Evolutionary conservation across 2,888 invertebrate genomes (phyloP), one percentile per base, ranked within the genome.

Genomic region (Synergus umbraculus): DNA sequence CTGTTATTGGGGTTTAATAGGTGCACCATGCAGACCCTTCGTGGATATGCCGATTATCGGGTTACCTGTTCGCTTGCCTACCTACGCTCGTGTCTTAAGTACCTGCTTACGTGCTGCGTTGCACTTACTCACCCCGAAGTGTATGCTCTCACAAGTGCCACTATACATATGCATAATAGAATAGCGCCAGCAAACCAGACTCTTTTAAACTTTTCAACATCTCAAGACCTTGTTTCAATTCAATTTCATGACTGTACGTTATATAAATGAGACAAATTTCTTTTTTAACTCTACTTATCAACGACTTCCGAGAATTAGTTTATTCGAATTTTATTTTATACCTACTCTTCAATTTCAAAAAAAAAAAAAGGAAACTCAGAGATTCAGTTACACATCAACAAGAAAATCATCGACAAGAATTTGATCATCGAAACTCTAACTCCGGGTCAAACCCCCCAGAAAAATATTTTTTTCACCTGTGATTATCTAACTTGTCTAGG

Each of bases 1-100:
- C 88, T 87, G 89, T 91, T 90, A 91, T 90, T 89, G 89, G 86
- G 84, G 85, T 86, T 89, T 90, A 90, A 90, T 90, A 88, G 89
- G 87, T 86, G 87, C 87, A 85, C 87, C 22, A 29, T 29, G 22
- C 84, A 83, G 85, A 80, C 83, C 85, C 85, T 85, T 82, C 86
- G 84, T 86, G 87, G 88, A 90, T 88, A 88, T 87, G 85, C 86
- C 89, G 89, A 91, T 91, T 90, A 90, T 90, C 89, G 85, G 87
- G 87, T 91, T 90, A 89, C 89, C 81, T 83, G 79, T 78, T 79
- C 73, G 78, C 78, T 18, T 29, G 77, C 78, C 86, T 81, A 80
- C 83, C 83, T 84, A 82, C 83, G 80, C 83, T 81, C 77, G 82
- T 80, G 81, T 81, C 79, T 81, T 76, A 65, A 79, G 82, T 81